Conservation (phyloP, 1,140 invertebrate genomes). For the Antheraea mylitta region DNA sequence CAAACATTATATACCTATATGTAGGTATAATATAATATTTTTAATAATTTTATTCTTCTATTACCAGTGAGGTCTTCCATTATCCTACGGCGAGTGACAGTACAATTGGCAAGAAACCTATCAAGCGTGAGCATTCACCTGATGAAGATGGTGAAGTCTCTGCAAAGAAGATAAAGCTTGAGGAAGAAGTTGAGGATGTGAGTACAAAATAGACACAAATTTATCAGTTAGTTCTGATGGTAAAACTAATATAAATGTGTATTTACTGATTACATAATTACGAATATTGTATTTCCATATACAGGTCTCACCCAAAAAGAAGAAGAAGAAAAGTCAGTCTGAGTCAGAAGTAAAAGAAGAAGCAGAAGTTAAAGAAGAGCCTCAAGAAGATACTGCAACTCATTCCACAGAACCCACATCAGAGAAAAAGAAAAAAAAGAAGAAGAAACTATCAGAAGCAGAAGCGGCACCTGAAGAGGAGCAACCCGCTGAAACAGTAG, state of each 20-base stretch:
- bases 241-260: too few relatives aligned
- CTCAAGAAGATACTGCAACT: conserved; percentile 20
- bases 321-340: conserved; percentile 23
- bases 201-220: conserved; percentile 25
- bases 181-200: conserved; percentile 48
- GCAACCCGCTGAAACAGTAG: conserved; percentile 1
- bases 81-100: conserved; percentile 58
- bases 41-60: background rate
- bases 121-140: conserved; percentile 62
- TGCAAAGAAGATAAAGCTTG: conserved; percentile 58
- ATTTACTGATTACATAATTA: background rate
- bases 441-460: conserved; percentile 36
- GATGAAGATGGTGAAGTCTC: conserved; percentile 43
- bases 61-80: conserved; percentile 50
- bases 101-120: conserved; percentile 54
- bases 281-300: conserved; percentile 7
- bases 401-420: conserved; percentile 35
- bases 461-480: conserved; percentile 14
- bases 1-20: background rate
- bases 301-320: conserved; percentile 52
- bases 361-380: conserved; percentile 37
- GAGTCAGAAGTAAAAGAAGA: background rate
- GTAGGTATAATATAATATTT: too few relatives aligned
- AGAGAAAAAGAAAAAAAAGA: conserved; percentile 74
- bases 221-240: background rate